Base-by-base conservation (phyloP, 2,888 invertebrate species). In the Drosophila atroscutellata region DNA sequence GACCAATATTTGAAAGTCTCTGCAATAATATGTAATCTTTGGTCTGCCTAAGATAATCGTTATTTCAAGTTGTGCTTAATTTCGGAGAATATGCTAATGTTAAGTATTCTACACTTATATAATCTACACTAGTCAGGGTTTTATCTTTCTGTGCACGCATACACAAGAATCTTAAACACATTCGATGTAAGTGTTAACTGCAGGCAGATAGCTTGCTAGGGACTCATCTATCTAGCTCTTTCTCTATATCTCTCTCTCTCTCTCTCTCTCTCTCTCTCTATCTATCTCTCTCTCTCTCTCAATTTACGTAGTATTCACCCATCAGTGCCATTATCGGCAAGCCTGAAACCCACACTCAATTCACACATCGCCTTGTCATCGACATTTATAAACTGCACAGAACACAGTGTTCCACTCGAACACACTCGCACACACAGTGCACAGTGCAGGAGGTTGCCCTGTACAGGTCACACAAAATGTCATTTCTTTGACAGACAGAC, bases 311-410 rank as follows among this genome's bases (percentile, higher is more conserved):
- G 18, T 18, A 52, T 24, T 15, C 34, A 56, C 11, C 34, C 11
- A 28, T 9, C 42, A 30, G 47, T 26, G 36, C 32, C 80, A 70
- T 80, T 79, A 75, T 76, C 76, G 60, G 52, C 50, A n/a, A 51
- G n/a, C 20, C 72, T 58, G 57, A 47, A 69, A 52, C 26, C 26
- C 26, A n/a, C 79, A 57, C 32, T 42, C 49, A 30, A 34, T 39
- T 26, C 47, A 36, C 39, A 68, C 67, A 71, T 65, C 77, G 65
- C 76, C 67, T 71, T 75, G 63, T 67, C 82, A 81, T 88, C 81
- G 83, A 84, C 88, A 84, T 84, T 84, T 84, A 84, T 84, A 89
- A 87, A 84, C 88, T 89, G 83, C 83, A 82, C 85, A 75, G 82
- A 86, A 75, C 77, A 83, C 83, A 81, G 72, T 28, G 26, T 67